Conservation (phyloP, 2,888 invertebrate species). For the Mimumesa dahlbomi region DNA sequence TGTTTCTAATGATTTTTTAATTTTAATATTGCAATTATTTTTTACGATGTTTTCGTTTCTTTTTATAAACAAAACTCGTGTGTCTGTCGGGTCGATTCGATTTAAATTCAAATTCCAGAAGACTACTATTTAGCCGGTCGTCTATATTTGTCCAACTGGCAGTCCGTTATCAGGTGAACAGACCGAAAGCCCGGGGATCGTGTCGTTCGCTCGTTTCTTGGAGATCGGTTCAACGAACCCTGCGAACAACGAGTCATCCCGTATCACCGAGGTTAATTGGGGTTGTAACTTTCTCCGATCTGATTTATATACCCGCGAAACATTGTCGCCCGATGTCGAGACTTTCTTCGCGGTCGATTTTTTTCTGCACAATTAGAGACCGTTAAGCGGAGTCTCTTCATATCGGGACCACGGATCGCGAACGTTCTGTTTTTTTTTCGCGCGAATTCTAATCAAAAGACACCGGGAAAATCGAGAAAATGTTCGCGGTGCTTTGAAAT, state of each 20-base stretch:
- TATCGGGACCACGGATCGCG: no score
- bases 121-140: not conserved
- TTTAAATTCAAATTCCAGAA: not conserved
- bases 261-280: conserved; percentile 62
- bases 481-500: no score
- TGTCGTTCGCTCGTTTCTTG: conserved; percentile 36
- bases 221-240: conserved; percentile 55
- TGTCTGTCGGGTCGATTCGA: no score
- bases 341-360: conserved; percentile 32
- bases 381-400: not conserved
- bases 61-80: no score
- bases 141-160: conserved; percentile 28
- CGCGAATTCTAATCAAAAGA: no score
- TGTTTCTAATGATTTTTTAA: no score
- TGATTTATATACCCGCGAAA: conserved; percentile 56
- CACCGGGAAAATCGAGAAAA: no score
- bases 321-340: conserved; percentile 40
- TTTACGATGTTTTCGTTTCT: no score
- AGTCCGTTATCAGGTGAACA: conserved; percentile 50
- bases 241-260: conserved; percentile 54
- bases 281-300: conserved; percentile 62
- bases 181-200: conserved; percentile 35
- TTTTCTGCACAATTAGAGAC: conserved; percentile 10
- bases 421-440: not conserved
- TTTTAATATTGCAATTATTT: no score